Conservation (phyloP, 2,888 invertebrate genomes). For the Malachius bipustulatus region DNA sequence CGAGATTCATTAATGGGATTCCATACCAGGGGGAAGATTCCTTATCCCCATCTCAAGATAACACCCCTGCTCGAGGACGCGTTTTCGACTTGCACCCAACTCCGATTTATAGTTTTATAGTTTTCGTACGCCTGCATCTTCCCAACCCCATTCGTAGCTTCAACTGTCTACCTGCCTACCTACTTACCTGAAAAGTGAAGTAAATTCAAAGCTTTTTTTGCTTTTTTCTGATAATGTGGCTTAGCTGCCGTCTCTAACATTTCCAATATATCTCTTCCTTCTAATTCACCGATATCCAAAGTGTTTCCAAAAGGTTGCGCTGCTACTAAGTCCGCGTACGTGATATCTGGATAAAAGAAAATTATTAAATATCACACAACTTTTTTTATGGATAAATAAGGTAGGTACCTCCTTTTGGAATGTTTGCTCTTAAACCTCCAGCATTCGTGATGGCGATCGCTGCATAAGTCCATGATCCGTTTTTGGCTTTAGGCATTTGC, state of each 20-base stretch:
- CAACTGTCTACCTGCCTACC: background rate
- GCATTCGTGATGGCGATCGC: slow-evolving; percentile 51
- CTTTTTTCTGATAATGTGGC: slow-evolving; percentile 24
- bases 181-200: slow-evolving; percentile 2
- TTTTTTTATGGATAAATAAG: background rate
- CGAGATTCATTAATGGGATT: too few species aligned
- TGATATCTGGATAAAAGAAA: slow-evolving; percentile 47
- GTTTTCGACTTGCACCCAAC: too few species aligned
- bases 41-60: too few species aligned
- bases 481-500: background rate
- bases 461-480: background rate
- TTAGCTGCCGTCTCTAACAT: slow-evolving; percentile 49
- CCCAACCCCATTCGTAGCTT: too few species aligned
- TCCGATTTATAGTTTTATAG: too few species aligned
- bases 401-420: slow-evolving; percentile 48
- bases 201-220: background rate
- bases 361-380: background rate
- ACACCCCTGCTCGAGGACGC: too few species aligned
- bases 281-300: slow-evolving; percentile 56
- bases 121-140: too few species aligned
- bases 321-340: slow-evolving; percentile 54
- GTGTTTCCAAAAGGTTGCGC: slow-evolving; percentile 68
- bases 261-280: slow-evolving; percentile 50
- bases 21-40: too few species aligned
- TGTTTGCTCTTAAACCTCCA: slow-evolving; percentile 58